phyloP scores from a whole-genome alignment of 1,140 invertebrate species.

The Brachionus plicatilis region DNA sequence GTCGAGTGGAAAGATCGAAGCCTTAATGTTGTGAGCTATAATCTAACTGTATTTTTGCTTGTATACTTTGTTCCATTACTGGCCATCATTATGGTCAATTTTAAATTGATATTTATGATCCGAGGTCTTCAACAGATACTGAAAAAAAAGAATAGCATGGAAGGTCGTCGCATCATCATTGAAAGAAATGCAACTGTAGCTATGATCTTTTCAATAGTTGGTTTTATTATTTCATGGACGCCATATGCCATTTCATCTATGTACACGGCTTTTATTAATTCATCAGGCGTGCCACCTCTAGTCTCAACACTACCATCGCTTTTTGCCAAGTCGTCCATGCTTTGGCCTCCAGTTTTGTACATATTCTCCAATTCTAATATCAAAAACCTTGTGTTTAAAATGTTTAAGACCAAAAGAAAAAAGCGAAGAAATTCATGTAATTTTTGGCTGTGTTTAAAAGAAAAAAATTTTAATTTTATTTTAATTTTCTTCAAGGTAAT shows the following conservation, averaged over 20 bases:
- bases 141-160: background rate
- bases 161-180: background rate
- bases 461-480: background rate
- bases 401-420: background rate
- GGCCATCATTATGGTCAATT: background rate
- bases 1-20: conserved; percentile 30
- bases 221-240: conserved; percentile 22
- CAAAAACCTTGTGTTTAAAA: background rate
- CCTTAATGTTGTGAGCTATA: conserved; percentile 27
- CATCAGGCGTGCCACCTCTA: background rate
- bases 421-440: background rate
- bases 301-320: background rate
- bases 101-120: conserved; percentile 32
- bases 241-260: conserved; percentile 22
- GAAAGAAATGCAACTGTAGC: conserved; percentile 11
- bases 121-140: background rate
- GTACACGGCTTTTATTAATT: background rate
- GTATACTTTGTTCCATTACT: background rate
- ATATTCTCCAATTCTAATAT: conserved; percentile 3
- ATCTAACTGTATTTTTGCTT: conserved; percentile 7
- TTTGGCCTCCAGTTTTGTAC: conserved; percentile 21
- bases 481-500: background rate
- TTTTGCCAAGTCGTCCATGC: conserved; percentile 32
- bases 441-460: background rate
- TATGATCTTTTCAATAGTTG: conserved; percentile 5